Base-by-base conservation (phyloP, 1,140 invertebrate genomes). In the Cheumatopsyche charites region DNA sequence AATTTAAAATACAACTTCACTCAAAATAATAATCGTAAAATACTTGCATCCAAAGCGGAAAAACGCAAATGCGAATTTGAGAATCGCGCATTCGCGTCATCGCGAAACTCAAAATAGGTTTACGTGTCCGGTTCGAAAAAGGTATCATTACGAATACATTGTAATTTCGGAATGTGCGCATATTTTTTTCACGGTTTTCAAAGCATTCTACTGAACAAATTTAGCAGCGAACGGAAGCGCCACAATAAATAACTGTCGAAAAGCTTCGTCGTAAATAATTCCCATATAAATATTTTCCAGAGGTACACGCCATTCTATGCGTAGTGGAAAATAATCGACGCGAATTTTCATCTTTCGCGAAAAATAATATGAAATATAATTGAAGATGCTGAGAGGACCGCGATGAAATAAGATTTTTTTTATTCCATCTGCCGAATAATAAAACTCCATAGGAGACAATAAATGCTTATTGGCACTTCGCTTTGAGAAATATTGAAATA, bases 211-310 rank as follows among this genome's bases (percentile, higher is more conserved):
- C 21, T 25, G 23, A 58, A 58, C 21, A 25, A 58, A 58, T 58
- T 58, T 23, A 25, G 55, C 21, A 3, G 23, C 19, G 55, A 58
- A 23, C 55, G 55, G 55, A 58, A 9, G 55, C 23, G 23, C 55
- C 55, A 58, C 13, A 58, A 58, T 58, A 58, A 58, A 58, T 58
- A 58, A 58, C 55, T 23, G 19, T 58, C 29, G 29, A 25, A 25
- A 19, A 58, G 13, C 55, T 26, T 25, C 21, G 19, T 23, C 21
- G 11, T 17, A 55, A 55, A 55, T 55, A 55, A 55, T 55, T 55
- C 55, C 0, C 2, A n/a, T 25, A 25, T 25, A 58, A 58, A 58
- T 25, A 58, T 58, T 58, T 58, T n/a, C 55, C 7, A 25, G 23
- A 23, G 25, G 17, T 58, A 58, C 55, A 36, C 29, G 9, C 3